Evolutionary conservation across 2,113 vertebrate genomes (phyloP), one percentile per base, ranked within the genome.

Genomic region (Epinephelus fuscoguttatus): DNA sequence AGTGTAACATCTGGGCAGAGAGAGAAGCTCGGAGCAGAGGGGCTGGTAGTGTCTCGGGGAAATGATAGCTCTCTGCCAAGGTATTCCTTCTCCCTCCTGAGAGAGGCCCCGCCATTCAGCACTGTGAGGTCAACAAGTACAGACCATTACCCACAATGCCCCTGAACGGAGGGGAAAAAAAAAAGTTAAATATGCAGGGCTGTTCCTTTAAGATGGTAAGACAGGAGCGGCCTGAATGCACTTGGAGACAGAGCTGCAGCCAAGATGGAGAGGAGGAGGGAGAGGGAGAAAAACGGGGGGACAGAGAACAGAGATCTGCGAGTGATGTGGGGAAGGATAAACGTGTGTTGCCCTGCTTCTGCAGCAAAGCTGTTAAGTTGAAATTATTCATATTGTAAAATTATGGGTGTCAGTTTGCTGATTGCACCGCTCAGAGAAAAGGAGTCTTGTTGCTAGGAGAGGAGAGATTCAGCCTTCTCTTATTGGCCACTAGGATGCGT

Each of bases 401-500:
- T 96, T 95, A 96, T 91, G 96, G 96, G 96, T 97, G 96, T 97
- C 95, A 91, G 92, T 95, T 97, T 95, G 93, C 94, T 81, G 89
- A 94, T 95, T 94, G 93, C 87, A 89, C 93, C 80, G 91, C 93
- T 93, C 92, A 40, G 82, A 92, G 93, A 91, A 89, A 30, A 92
- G 91, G 95, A 90, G 89, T 91, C 95, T 96, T 98, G 97, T 98
- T 99, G 97, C 97, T 98, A 98, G 96, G 97, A 96, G 96, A 93
- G 96, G 94, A 95, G 95, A 92, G 94, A 95, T 88, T 92, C 95
- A 91, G 85, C 49, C 50, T 81, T 80, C 70, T 91, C 92, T 80
- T 83, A 97, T 97, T 98, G 97, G 97, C 87, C 90, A 53, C 57
- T 1, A 45, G 78, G 82, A 93, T 84, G 93, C 91, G 88, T 93